phyloP scores from a whole-genome alignment of 2,888 invertebrate species.

The Cheilosia grossa region DNA sequence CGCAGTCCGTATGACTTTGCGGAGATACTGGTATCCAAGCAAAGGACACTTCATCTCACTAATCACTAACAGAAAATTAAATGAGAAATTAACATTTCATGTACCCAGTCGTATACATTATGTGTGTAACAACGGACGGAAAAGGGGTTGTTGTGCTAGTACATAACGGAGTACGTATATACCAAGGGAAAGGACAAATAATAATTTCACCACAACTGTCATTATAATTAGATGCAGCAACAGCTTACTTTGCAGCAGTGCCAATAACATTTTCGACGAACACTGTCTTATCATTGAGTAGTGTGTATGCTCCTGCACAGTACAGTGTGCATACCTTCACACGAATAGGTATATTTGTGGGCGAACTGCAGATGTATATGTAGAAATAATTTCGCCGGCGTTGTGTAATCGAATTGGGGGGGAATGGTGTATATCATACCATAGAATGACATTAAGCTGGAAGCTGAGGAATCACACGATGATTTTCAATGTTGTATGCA shows the following conservation, averaged over 20 bases:
- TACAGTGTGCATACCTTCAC: conserved; percentile 1
- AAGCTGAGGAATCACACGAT: conserved; percentile 37
- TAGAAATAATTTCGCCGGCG: conserved; percentile 13
- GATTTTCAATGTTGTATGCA: conserved; percentile 54
- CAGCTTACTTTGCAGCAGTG: conserved; percentile 25
- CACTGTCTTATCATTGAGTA: conserved; percentile 6
- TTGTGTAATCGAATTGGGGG: conserved; percentile 21
- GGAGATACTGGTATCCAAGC: background rate
- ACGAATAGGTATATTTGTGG: background rate
- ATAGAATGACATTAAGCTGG: conserved; percentile 23
- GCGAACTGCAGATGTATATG: background rate
- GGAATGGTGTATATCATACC: background rate
- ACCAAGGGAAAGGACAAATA: conserved; percentile 11
- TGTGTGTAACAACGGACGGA: background rate
- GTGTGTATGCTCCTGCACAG: conserved; percentile 29
- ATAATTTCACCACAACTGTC: conserved; percentile 42
- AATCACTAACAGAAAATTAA: conserved; percentile 47
- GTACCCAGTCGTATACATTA: background rate
- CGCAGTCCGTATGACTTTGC: conserved; percentile 20
- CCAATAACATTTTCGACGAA: conserved; percentile 12
- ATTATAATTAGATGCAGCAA: conserved; percentile 50
- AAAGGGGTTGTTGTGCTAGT: conserved; percentile 29
- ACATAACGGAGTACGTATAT: background rate
- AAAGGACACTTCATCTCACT: conserved; percentile 39
- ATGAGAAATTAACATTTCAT: conserved; percentile 30